phyloP scores from a whole-genome alignment of 2,797 vertebrate genomes.

The Gymnoscopelus microlampas region DNA sequence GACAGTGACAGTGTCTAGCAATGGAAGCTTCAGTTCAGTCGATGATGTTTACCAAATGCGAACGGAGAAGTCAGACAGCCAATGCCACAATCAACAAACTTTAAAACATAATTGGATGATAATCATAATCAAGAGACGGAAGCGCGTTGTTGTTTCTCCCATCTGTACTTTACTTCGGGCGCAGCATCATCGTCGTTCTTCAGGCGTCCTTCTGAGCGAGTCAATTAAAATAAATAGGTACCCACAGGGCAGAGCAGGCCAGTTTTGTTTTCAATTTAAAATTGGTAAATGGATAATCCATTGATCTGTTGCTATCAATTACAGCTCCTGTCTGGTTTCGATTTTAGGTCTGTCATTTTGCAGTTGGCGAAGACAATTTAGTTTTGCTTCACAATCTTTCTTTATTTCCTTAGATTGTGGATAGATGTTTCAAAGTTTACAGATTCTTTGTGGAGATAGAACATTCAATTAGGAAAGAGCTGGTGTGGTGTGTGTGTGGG shows the following conservation, averaged over 20 bases:
- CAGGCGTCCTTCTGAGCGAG: not conserved
- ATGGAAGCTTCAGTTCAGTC: constrained; percentile 22
- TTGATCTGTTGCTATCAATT: constrained; percentile 32
- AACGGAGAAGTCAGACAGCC: constrained; percentile 13
- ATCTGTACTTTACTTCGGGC: not conserved
- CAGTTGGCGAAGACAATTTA: constrained; percentile 9
- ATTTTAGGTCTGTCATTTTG: not conserved
- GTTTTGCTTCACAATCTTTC: constrained; percentile 19
- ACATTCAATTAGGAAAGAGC: not conserved
- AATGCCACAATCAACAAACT: constrained; percentile 16
- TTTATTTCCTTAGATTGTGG: constrained; percentile 1
- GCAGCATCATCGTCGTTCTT: too few species aligned
- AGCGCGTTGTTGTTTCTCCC: not conserved
- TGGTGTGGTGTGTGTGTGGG: too few species aligned
- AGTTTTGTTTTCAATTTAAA: constrained; percentile 14
- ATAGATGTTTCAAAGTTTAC: constrained; percentile 10
- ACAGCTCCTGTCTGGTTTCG: constrained; percentile 9
- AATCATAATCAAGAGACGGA: not conserved
- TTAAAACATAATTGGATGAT: not conserved
- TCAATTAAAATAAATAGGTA: not conserved
- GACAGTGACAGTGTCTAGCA: constrained; percentile 15
- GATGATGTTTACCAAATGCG: constrained; percentile 9
- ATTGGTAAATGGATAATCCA: constrained; percentile 21
- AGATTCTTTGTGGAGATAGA: not conserved
- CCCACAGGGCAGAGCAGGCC: too few species aligned